Base-by-base conservation (phyloP, 2,888 invertebrate genomes). In the Limnephilus auricula region DNA sequence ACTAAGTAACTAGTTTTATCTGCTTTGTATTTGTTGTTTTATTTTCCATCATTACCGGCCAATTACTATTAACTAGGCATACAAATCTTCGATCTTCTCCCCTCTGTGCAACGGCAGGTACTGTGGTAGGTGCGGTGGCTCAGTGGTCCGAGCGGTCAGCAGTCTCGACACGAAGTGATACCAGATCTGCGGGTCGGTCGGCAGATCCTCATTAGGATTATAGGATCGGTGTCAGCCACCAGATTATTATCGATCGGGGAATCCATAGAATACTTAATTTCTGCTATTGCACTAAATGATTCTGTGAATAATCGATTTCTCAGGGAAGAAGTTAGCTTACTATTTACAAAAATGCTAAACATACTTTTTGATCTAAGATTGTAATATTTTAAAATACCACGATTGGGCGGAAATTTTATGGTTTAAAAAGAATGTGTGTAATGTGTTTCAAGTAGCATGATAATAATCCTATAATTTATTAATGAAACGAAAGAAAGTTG, bases 141-240 rank as follows among this genome's bases (percentile, higher is more conserved):
- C 40, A 65, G 65, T 65, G 25, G 65, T 65, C 31, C 80, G 80
- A 65, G 25, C n/a, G 25, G 32, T 37, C 34, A n/a, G 82, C 82
- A 82, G 82, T 82, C 82, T 32, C 32, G 82, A 34, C 82, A 82
- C 82, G 82, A 15, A 25, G 32, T 37, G 82, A 82, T 82, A 82
- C 34, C 34, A 37, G 82, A 82, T 82, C 82, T 82, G 15, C 6
- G 34, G 34, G 9, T 18, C 82, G 15, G 82, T 34, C 82, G 82
- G 82, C 34, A 34, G 82, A 82, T 82, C 25, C 82, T 34, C 82
- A 82, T 82, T 82, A 34, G 82, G 82, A 82, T 82, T n/a, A 82
- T 82, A 10, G 82, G 25, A 82, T 82, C 82, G 82, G 82, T 82
- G 82, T 82, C 82, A 34, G 25, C 31, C 82, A 82, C 32, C 34